These are phyloP conservation scores for Cepphus grylle DNA, from an alignment of 2,113 vertebrate species.

Conservation along the genomic window DNA sequence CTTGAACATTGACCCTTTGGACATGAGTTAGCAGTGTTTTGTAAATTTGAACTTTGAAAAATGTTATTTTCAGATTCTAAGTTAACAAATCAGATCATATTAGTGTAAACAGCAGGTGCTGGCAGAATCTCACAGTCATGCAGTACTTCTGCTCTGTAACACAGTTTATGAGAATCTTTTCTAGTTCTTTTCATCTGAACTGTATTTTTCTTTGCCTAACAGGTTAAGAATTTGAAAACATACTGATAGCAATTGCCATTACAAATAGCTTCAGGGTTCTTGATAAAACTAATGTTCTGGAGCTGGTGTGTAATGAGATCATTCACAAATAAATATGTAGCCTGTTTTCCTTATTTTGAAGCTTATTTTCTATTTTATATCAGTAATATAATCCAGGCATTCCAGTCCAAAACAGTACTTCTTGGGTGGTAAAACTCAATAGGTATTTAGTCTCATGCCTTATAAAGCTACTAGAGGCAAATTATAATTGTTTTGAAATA, in stretches of 20 bases:
- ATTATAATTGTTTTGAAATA: constrained; percentile 54
- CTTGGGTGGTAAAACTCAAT: constrained; percentile 59
- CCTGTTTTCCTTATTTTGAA: constrained; percentile 14
- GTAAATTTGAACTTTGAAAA: neutral
- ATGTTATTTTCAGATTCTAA: neutral
- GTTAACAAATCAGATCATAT: neutral
- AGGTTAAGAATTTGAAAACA: neutral
- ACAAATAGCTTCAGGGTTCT: neutral
- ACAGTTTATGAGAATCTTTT: neutral
- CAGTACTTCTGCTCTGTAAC: neutral
- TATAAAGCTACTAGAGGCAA: constrained; percentile 36
- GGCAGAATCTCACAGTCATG: neutral
- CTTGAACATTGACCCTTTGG: constrained; percentile 5
- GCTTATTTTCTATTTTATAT: constrained; percentile 41
- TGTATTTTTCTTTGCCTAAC: neutral
- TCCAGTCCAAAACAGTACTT: neutral
- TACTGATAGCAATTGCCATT: neutral
- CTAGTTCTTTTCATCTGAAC: neutral
- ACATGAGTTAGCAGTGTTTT: neutral
- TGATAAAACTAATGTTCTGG: neutral
- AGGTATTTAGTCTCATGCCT: constrained; percentile 45
- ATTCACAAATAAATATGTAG: neutral
- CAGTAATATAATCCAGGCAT: constrained; percentile 28
- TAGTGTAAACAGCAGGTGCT: neutral
- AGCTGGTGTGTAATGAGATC: neutral